Base-by-base conservation (phyloP, 2,888 invertebrate genomes). In the Drosophila quasianomalipes region DNA sequence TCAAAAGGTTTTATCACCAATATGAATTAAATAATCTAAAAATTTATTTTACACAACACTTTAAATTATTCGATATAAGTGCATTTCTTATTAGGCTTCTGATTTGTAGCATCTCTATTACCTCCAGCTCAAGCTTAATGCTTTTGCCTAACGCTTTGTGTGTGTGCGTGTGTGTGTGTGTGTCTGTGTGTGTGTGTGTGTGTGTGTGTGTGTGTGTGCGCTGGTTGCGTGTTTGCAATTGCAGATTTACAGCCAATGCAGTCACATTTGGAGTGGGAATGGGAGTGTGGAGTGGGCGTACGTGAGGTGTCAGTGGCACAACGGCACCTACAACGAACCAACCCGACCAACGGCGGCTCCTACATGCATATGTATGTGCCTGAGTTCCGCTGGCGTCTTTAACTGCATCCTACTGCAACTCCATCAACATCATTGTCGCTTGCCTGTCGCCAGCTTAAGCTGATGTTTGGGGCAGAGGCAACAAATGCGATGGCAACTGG, bases 261-360 rank as follows among this genome's bases (percentile, higher is more conserved):
- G 51, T 57, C 37, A 49, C 52, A 63, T 41, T 61, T 62, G 51
- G 10, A 51, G 70, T 37, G 39, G 62, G 55, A n/a, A 41, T 49
- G 52, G 30, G 47, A 28, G 39, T 4, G 53, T 10, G 41, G 66
- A 51, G 74, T 78, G 82, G 87, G 82, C 74, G 89, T 82, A 79
- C 65, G 79, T 81, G 74, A 66, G 80, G 87, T 85, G 85, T 89
- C 82, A 68, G 87, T 84, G 84, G 87, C 89, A 82, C 39, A n/a
- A 35, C 69, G 61, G 75, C 75, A 75, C 51, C 86, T 81, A 85
- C 73, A 61, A 69, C 68, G 58, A 22, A 22, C 31, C 28, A 55
- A 49, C 47, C 47, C 26, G 47, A 16, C 55, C 55, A 62, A 31
- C 41, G 60, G 52, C 80, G 62, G 60, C 81, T 75, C 70, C 71